Conservation (phyloP, 2,113 vertebrate species). For the Pelvicachromis taeniatus region DNA sequence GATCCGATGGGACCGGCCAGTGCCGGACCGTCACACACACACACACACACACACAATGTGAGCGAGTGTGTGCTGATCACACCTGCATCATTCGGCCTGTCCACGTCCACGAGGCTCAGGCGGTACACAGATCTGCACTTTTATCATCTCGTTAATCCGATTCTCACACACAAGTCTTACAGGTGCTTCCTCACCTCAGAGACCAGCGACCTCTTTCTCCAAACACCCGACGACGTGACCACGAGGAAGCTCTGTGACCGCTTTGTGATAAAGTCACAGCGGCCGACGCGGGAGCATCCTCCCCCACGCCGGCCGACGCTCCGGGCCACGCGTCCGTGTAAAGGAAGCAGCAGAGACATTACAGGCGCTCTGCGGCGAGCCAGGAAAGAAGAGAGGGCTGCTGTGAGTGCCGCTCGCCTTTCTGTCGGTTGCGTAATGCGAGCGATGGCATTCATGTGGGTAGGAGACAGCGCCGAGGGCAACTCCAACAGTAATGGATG, state of each 20-base stretch:
- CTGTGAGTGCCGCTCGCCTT: neutral
- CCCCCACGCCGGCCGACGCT: neutral
- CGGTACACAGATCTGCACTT: too few relatives aligned
- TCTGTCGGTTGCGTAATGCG: conserved; percentile 15
- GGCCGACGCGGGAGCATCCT: neutral
- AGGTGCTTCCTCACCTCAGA: rapidly evolving
- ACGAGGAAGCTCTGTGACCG: neutral
- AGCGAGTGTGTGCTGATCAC: too few relatives aligned
- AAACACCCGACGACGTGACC: too few relatives aligned
- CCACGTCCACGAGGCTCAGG: too few relatives aligned
- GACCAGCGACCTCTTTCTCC: too few relatives aligned
- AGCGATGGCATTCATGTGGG: conserved; percentile 5
- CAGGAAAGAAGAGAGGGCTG: neutral
- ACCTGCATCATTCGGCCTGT: too few relatives aligned
- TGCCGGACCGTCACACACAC: too few relatives aligned
- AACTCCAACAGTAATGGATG: conserved; percentile 26
- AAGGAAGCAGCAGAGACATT: neutral
- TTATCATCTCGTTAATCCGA: too few relatives aligned
- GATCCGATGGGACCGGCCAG: too few relatives aligned
- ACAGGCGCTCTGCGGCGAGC: neutral
- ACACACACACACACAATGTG: too few relatives aligned
- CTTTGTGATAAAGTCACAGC: neutral
- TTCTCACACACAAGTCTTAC: neutral
- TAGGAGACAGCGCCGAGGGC: conserved; percentile 6
- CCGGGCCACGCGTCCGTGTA: neutral